These are phyloP conservation scores for Intoshia linei DNA, from an alignment of 1,140 invertebrate genomes.

Conservation along the genomic window DNA sequence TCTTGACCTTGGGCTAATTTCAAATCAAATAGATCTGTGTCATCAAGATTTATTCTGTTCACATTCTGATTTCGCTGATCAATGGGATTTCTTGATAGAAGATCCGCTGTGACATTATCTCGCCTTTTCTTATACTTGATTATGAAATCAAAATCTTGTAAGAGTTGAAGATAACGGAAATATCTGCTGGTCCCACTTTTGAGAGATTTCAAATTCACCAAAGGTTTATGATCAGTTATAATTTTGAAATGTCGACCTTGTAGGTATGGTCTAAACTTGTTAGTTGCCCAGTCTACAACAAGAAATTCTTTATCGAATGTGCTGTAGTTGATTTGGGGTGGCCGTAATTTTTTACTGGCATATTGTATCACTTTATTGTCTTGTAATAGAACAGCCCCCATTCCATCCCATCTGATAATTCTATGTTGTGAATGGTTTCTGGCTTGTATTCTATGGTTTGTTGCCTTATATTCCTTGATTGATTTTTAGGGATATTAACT, in stretches of 20 bases:
- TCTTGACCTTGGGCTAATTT: neutral
- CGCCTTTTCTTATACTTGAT: slow-evolving; percentile 9
- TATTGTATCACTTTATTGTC: slow-evolving; percentile 6
- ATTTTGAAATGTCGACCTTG: slow-evolving; percentile 8
- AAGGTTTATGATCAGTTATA: slow-evolving; percentile 10
- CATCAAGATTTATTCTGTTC: neutral
- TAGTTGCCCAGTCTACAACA: slow-evolving; percentile 7
- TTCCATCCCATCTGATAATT: no score
- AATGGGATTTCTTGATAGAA: slow-evolving; percentile 5
- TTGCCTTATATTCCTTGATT: no score
- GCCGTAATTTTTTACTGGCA: slow-evolving; percentile 4
- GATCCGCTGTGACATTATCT: slow-evolving; percentile 10
- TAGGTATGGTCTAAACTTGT: slow-evolving; percentile 9
- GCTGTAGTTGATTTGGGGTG: slow-evolving; percentile 8
- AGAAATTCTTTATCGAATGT: slow-evolving; percentile 8
- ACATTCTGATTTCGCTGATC: neutral
- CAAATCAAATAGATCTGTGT: neutral
- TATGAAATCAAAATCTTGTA: slow-evolving; percentile 9
- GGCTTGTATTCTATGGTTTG: no score
- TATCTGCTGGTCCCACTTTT: slow-evolving; percentile 9
- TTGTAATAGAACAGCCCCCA: slow-evolving; percentile 20
- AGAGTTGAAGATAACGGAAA: slow-evolving; percentile 9
- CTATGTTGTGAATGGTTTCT: no score
- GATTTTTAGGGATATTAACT: no score
- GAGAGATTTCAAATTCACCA: slow-evolving; percentile 8